These are phyloP conservation scores for Otolemur garnettii DNA, from an alignment of 2,113 vertebrate species.

Conservation along the genomic window DNA sequence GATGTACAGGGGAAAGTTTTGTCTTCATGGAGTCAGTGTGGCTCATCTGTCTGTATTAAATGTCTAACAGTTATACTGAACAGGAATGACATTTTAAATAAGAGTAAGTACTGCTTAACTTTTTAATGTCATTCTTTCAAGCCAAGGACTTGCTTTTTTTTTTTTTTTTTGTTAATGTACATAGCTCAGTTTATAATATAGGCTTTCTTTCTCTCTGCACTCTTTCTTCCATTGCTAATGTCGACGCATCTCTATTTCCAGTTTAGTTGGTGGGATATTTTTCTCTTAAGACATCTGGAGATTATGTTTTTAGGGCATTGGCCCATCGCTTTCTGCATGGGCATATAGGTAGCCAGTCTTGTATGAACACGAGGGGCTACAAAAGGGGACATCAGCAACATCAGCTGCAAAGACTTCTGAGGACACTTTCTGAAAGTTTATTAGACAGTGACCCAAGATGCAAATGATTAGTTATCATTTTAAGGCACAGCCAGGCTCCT, in stretches of 20 bases:
- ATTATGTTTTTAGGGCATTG: not conserved
- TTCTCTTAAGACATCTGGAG: not conserved
- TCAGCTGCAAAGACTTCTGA: not conserved
- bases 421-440: not conserved
- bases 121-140: slow-evolving; percentile 87
- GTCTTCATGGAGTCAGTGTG: slow-evolving; percentile 85
- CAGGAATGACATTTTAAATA: slow-evolving; percentile 88
- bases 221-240: slow-evolving; percentile 1
- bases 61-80: slow-evolving; percentile 84
- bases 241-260: slow-evolving; percentile 58
- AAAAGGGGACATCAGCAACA: not conserved
- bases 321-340: not conserved
- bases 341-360: not conserved
- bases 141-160: slow-evolving; percentile 72
- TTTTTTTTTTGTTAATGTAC: slow-evolving; percentile 59
- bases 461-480: not conserved
- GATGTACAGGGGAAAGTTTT: slow-evolving; percentile 87
- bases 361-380: not conserved
- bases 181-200: slow-evolving; percentile 65
- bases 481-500: not conserved
- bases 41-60: slow-evolving; percentile 89
- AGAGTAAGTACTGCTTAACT: slow-evolving; percentile 89
- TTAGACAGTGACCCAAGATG: not conserved
- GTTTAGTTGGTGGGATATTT: not conserved
- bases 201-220: not conserved